Conservation (phyloP, 2,797 vertebrate genomes). For the Galaxias olidus region DNA sequence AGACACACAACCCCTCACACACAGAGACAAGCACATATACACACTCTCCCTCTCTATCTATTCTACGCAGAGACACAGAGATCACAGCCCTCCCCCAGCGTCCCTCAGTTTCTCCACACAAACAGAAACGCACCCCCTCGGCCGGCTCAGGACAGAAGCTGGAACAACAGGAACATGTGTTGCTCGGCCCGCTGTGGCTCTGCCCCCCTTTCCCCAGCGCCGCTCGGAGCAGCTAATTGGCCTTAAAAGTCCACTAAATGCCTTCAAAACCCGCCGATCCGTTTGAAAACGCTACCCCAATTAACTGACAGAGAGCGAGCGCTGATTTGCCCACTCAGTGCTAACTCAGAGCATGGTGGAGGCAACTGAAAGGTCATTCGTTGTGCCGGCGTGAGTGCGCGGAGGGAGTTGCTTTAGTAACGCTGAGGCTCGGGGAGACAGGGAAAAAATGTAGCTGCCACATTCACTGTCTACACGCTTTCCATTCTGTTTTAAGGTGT, state of each 20-base stretch:
- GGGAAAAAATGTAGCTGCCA: too few relatives aligned
- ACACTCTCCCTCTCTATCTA: neutral
- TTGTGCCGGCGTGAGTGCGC: neutral
- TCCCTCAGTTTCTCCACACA: neutral
- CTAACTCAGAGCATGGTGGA: conserved; percentile 41
- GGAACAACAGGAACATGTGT: conserved; percentile 1
- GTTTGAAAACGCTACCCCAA: conserved; percentile 41
- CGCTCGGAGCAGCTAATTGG: conserved; percentile 40
- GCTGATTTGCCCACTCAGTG: conserved; percentile 46
- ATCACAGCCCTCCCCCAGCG: neutral
- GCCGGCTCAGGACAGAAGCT: neutral
- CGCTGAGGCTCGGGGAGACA: too few relatives aligned
- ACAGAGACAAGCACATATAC: conserved; percentile 8
- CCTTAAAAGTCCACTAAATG: conserved; percentile 44
- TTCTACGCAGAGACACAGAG: neutral
- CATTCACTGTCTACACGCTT: too few relatives aligned
- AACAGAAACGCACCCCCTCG: neutral
- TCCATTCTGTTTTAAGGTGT: too few relatives aligned
- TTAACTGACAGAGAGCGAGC: conserved; percentile 38
- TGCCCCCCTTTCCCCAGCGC: neutral
- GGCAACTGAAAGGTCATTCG: conserved; percentile 29
- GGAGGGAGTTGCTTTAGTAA: too few relatives aligned
- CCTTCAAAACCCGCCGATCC: conserved; percentile 35
- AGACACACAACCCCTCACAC: conserved; percentile 1
- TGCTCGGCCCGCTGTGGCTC: conserved; percentile 13